Conservation (phyloP, 2,888 invertebrate species). For the Leptogaster cylindrica region DNA sequence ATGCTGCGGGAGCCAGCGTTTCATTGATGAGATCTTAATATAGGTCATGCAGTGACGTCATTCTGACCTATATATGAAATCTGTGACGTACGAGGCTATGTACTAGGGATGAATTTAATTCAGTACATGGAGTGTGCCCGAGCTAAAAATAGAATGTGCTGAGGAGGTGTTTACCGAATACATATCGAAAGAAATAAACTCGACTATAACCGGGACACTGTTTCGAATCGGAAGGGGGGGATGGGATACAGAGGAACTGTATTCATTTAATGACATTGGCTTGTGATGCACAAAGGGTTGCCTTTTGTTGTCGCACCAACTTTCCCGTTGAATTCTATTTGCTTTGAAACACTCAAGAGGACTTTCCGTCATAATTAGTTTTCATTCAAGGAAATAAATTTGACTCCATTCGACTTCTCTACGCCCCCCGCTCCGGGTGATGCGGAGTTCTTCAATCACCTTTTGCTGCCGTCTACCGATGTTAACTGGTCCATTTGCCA, state of each 20-base stretch:
- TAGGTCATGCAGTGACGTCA: constrained; percentile 47
- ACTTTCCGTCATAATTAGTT: background rate
- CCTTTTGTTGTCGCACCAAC: background rate
- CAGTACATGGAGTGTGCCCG: constrained; percentile 28
- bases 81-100: constrained; percentile 32
- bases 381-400: background rate
- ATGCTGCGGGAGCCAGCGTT: constrained; percentile 29
- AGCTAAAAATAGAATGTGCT: constrained; percentile 35
- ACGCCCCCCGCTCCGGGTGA: too few relatives aligned
- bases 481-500: too few relatives aligned
- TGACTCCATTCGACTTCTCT: background rate
- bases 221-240: background rate
- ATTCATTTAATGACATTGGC: constrained; percentile 23
- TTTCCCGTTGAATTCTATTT: constrained; percentile 5
- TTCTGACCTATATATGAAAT: constrained; percentile 44
- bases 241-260: background rate
- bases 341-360: background rate
- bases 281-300: constrained; percentile 15
- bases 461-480: too few relatives aligned
- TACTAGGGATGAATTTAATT: constrained; percentile 17
- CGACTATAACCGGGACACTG: constrained; percentile 15
- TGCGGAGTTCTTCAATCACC: too few relatives aligned
- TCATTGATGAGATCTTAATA: constrained; percentile 32
- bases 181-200: constrained; percentile 27
- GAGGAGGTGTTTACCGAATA: constrained; percentile 33